Conservation (phyloP, 2,113 vertebrate genomes). For the Tautogolabrus adspersus region DNA sequence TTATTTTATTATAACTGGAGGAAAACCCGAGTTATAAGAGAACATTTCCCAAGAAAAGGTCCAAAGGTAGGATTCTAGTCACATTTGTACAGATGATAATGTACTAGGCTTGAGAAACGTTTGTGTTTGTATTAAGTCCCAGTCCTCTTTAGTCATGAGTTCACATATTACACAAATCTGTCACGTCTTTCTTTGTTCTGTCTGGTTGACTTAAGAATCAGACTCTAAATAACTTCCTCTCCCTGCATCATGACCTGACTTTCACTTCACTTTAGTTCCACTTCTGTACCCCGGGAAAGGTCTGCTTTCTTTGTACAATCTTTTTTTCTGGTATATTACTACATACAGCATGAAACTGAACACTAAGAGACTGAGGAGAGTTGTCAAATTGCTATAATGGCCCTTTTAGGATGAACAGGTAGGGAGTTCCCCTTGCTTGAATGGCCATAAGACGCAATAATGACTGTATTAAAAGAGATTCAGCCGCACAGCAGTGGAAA, state of each 20-base stretch:
- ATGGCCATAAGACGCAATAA: conserved; percentile 43
- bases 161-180: conserved; percentile 13
- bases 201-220: conserved; percentile 31
- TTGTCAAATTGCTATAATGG: conserved; percentile 27
- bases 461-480: conserved; percentile 38
- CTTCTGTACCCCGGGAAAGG: conserved; percentile 5
- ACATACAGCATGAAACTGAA: conserved; percentile 42
- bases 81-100: conserved; percentile 3
- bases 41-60: conserved; percentile 1
- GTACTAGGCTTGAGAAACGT: conserved; percentile 18
- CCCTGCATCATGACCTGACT: conserved; percentile 25
- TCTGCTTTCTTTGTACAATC: conserved; percentile 32
- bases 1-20: too few relatives aligned
- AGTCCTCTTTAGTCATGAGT: conserved; percentile 33
- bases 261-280: conserved; percentile 29
- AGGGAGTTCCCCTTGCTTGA: conserved; percentile 39
- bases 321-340: conserved; percentile 15
- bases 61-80: not conserved
- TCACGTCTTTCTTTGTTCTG: conserved; percentile 32
- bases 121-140: conserved; percentile 44
- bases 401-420: conserved; percentile 44
- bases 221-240: conserved; percentile 26
- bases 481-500: conserved; percentile 53
- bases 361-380: conserved; percentile 32
- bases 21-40: too few relatives aligned